These are phyloP conservation scores for Pseudolaguvia tuberculata DNA, from an alignment of 2,113 vertebrate species.

Conservation along the genomic window DNA sequence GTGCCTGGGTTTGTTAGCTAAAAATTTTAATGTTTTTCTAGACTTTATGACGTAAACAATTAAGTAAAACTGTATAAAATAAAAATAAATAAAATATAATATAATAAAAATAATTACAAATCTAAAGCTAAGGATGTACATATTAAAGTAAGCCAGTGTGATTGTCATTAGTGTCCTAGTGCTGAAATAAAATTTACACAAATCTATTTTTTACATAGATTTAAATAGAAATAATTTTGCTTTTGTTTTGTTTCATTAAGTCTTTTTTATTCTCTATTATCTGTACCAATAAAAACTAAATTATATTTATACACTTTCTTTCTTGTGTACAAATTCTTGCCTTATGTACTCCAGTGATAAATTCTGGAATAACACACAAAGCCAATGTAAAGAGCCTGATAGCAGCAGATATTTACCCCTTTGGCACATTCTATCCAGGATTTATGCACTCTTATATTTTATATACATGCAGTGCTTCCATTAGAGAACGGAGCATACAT, in stretches of 20 bases:
- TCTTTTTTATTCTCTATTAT: neutral
- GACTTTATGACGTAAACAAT: no score
- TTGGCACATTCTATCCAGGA: slow-evolving; percentile 16
- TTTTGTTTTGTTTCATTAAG: neutral
- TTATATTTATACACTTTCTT: neutral
- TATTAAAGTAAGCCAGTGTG: no score
- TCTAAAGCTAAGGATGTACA: no score
- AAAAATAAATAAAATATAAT: no score
- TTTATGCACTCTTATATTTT: slow-evolving; percentile 10
- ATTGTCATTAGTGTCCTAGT: no score
- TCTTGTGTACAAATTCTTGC: neutral
- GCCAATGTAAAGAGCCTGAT: neutral
- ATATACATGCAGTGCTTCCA: slow-evolving; percentile 26
- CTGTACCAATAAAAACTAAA: neutral
- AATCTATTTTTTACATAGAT: no score
- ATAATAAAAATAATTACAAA: no score
- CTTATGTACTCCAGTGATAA: neutral
- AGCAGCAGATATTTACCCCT: neutral
- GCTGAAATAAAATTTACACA: no score
- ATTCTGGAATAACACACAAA: neutral
- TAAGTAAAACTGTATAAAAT: no score
- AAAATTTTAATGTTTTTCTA: no score
- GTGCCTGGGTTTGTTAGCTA: no score
- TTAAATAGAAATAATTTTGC: no score
- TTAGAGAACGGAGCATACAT: slow-evolving; percentile 11